Evolutionary conservation across 2,888 invertebrate species (phyloP), one percentile per base, ranked within the genome.

Genomic region (Tuberolachnus salignus): DNA sequence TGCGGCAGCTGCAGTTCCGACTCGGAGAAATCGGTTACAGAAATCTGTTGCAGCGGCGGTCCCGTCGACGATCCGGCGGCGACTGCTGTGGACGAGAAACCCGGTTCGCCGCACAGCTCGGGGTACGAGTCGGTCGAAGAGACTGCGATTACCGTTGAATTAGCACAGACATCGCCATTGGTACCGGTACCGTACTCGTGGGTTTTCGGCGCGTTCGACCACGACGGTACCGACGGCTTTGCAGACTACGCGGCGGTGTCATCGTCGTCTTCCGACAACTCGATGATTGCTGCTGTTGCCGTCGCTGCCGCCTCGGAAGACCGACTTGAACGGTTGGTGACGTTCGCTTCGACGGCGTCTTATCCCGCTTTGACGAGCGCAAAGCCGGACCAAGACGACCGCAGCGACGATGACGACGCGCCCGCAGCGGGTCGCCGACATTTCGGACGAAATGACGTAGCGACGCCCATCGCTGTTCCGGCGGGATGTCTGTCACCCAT

Each of bases 321-420:
- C 80, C 63, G 78, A 53, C 80, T 51, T 49, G 74, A 80, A 61
- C 67, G 70, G 67, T 85, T 85, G 81, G 83, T 85, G 21, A 85
- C 83, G 82, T 82, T 78, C 63, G 69, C 71, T 3, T 66, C 72
- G 53, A 14, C 26, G 46, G 19, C 59, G 19, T 57, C 78, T 78
- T 78, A 59, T 64, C 75, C 71, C 44, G 81, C 80, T 80, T 81
- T 81, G 81, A 73, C 81, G 3, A 21, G 80, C 34, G 55, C 81
- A 80, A 81, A 81, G 81, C 78, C 67, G 53, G 55, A 80, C 70
- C 81, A 81, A 81, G 64, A 75, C 80, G 53, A 61, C 34, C 34
- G 34, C 3, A 6, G 34, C 34, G 64, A 61, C 74, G 63, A 14
- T 49, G 46, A 34, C 71, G 70, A 23, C 71, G 44, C 44, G 23